These are phyloP conservation scores for Mus pahari DNA, from an alignment of 2,113 vertebrate species.

Conservation along the genomic window DNA sequence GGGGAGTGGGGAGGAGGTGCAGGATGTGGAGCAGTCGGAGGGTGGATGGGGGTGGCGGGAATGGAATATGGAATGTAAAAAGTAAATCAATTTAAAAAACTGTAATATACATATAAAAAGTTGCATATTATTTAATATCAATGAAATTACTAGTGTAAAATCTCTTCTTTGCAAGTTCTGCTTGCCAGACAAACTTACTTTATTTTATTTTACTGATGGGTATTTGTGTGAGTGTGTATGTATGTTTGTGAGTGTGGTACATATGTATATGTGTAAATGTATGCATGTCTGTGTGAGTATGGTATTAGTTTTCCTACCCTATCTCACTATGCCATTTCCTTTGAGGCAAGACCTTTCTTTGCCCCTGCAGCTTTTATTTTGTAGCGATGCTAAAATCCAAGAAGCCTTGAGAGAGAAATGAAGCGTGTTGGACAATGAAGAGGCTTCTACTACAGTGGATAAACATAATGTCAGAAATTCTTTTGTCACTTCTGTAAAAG, in stretches of 20 bases:
- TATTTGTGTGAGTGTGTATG: not conserved
- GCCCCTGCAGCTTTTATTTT: not conserved
- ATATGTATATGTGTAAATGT: not conserved
- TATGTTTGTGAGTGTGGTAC: not conserved
- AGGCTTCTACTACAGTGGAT: rapidly evolving
- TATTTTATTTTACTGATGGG: not conserved
- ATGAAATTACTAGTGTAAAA: not conserved
- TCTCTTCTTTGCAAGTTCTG: not conserved
- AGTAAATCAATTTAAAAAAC: too few relatives aligned
- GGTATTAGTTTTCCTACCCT: not conserved
- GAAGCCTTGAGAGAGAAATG: not conserved
- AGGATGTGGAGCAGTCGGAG: too few relatives aligned
- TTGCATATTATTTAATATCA: not conserved
- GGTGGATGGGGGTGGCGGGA: too few relatives aligned
- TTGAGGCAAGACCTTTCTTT: not conserved
- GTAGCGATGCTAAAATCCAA: not conserved
- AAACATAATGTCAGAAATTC: not conserved
- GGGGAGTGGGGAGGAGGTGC: too few relatives aligned
- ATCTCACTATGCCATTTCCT: not conserved
- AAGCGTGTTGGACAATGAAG: not conserved
- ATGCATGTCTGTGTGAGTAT: too few relatives aligned
- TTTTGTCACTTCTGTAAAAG: not conserved
- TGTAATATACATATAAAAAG: not conserved
- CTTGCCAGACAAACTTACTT: not conserved
- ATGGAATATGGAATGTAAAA: too few relatives aligned